Percentiles rank a stretch among this genome's conserved stretches.
Evolutionary conservation across 2,113 vertebrate species (phyloP).

Genomic region (Leucosticte australis): DNA sequence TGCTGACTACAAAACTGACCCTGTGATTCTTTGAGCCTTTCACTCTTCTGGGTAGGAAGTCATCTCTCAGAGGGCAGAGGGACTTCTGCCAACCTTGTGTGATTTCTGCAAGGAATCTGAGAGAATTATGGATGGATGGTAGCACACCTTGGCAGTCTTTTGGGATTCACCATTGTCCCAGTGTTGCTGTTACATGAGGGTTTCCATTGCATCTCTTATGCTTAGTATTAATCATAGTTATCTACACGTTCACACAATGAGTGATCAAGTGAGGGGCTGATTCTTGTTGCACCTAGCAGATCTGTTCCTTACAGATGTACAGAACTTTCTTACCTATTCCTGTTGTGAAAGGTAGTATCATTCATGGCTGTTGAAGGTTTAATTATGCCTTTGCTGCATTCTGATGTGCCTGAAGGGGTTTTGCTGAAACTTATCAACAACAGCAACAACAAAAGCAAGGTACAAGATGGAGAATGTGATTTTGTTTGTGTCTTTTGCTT

Average conservation of each 20-base stretch:
- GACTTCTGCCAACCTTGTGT: not conserved
- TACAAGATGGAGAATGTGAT: not conserved
- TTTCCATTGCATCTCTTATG: not conserved
- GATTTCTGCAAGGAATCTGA: not conserved
- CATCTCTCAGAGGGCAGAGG: not conserved
- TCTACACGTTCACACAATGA: not conserved
- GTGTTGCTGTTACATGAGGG: not conserved
- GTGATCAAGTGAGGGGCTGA: not conserved
- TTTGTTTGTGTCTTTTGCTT: not conserved
- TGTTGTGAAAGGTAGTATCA: not conserved
- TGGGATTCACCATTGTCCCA: not conserved
- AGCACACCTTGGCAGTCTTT: not conserved
- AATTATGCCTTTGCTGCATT: constrained; percentile 7
- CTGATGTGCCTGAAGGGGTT: constrained; percentile 2
- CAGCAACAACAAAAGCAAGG: not conserved
- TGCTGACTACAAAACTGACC: not conserved
- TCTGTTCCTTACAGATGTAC: not conserved
- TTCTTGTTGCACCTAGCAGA: not conserved
- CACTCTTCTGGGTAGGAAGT: not conserved
- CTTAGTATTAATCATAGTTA: not conserved
- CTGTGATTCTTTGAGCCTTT: not conserved
- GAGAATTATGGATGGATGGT: not conserved
- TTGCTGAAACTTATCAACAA: not conserved
- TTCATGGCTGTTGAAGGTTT: not conserved
- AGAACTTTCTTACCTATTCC: not conserved